These are phyloP conservation scores for Drosophila rubida DNA, from an alignment of 2,888 invertebrate species.

Conservation along the genomic window DNA sequence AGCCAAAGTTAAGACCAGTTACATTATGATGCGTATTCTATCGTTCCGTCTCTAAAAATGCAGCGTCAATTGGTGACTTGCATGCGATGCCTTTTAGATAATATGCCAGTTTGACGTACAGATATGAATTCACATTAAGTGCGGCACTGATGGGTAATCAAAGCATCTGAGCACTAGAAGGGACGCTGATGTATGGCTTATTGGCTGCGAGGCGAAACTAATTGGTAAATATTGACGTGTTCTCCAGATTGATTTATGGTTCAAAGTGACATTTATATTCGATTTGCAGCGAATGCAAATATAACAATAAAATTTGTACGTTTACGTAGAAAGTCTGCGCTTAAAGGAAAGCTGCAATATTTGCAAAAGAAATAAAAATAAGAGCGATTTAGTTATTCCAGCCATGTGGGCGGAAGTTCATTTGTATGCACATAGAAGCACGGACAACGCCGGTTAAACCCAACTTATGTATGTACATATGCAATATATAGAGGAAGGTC, in stretches of 20 bases:
- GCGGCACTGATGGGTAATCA: conserved; percentile 7
- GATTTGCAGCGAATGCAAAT: neutral
- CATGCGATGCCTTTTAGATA: conserved; percentile 13
- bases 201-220: neutral
- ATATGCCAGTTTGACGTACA: neutral
- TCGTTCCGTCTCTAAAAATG: conserved; percentile 6
- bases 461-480: neutral
- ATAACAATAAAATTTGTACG: neutral
- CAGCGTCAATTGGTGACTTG: conserved; percentile 1
- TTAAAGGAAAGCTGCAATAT: conserved; percentile 1
- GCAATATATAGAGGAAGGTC: conserved; percentile 11
- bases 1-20: conserved; percentile 4
- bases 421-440: conserved; percentile 16
- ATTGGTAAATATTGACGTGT: neutral
- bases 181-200: neutral
- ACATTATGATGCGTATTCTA: conserved; percentile 18
- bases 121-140: conserved; percentile 2
- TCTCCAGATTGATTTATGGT: neutral
- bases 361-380: neutral
- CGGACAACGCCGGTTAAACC: conserved; percentile 7
- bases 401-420: conserved; percentile 16
- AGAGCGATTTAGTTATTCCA: neutral
- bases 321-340: neutral
- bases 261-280: neutral
- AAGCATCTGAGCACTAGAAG: neutral